A percentile compares a stretch with the other conserved stretches of the same genome.
phyloP scores from a whole-genome alignment of 1,140 invertebrate genomes.

The Lasaia peninsularis region DNA sequence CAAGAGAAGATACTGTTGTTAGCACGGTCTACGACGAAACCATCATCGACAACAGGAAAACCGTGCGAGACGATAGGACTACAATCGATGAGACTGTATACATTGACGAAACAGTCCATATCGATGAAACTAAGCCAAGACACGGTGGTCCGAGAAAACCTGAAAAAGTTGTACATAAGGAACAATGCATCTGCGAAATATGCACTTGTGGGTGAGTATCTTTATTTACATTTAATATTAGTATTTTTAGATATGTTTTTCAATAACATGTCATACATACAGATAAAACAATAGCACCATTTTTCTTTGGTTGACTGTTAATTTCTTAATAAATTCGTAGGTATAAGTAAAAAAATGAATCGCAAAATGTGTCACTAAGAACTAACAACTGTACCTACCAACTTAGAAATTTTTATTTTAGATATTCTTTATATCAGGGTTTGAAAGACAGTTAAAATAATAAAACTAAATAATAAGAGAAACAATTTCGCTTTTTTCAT shows the following conservation, averaged over 20 bases:
- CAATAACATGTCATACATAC: no score
- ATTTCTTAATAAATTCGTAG: no score
- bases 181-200: conserved; percentile 92
- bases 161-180: conserved; percentile 77
- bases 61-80: conserved; percentile 65
- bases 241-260: background rate
- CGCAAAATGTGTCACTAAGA: no score
- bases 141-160: conserved; percentile 71
- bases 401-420: no score
- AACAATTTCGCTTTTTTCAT: no score
- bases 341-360: no score
- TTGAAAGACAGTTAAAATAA: no score
- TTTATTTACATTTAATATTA: background rate
- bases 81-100: conserved; percentile 51
- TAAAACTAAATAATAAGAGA: no score
- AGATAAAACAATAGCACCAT: no score
- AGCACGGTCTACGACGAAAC: conserved; percentile 69
- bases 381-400: no score
- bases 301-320: no score
- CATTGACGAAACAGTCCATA: conserved; percentile 51
- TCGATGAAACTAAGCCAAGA: conserved; percentile 52
- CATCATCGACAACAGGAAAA: conserved; percentile 65
- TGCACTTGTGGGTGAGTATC: conserved; percentile 93
- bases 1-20: conserved; percentile 52
- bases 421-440: no score